Conservation (phyloP, 2,113 vertebrate species). For the Hyla sarda region DNA sequence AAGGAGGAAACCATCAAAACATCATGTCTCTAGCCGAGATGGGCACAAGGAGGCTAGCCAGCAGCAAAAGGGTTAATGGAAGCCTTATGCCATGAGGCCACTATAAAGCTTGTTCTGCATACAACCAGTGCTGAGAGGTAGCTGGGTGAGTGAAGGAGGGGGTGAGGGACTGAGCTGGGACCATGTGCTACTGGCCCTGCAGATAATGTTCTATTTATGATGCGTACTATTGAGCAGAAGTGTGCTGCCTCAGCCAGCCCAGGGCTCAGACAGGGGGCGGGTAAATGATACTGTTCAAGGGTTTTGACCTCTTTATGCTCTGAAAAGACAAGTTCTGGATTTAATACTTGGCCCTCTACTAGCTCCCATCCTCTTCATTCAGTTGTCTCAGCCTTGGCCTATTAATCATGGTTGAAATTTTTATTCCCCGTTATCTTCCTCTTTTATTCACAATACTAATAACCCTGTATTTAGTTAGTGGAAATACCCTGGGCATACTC, state of each 20-base stretch:
- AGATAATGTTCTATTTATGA: constrained; percentile 61
- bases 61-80: constrained; percentile 30
- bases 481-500: not conserved
- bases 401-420: not conserved
- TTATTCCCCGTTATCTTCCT: not conserved
- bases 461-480: not conserved
- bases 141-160: constrained; percentile 42
- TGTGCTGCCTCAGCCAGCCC: constrained; percentile 59
- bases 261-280: constrained; percentile 58
- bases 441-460: not conserved
- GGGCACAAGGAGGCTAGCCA: not conserved
- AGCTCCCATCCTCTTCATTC: constrained; percentile 38
- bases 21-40: not conserved
- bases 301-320: constrained; percentile 59
- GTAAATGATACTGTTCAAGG: constrained; percentile 60
- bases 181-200: constrained; percentile 57
- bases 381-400: not conserved
- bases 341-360: constrained; percentile 39
- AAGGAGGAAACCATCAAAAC: not conserved
- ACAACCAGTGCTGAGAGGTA: constrained; percentile 50
- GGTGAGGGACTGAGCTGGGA: constrained; percentile 52
- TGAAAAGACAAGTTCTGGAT: constrained; percentile 59
- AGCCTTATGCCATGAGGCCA: constrained; percentile 45
- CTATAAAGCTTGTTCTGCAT: constrained; percentile 55
- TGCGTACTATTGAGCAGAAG: constrained; percentile 61